Conservation (phyloP, 2,113 vertebrate species). For the Struthio camelus region DNA sequence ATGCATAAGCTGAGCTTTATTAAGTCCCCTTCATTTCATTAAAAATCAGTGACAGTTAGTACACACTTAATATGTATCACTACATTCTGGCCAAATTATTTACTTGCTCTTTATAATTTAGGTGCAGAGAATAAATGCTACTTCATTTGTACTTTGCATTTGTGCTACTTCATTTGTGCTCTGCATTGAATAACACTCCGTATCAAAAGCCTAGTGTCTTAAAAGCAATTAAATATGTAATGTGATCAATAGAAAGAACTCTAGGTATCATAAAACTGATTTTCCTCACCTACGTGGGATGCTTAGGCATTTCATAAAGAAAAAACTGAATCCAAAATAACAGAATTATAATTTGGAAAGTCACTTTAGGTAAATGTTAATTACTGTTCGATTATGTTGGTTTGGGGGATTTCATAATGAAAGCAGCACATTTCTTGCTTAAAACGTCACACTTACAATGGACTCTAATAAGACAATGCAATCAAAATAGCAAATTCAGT, state of each 20-base stretch:
- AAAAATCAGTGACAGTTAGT: not conserved
- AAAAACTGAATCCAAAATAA: not conserved
- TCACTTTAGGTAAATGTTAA: not conserved
- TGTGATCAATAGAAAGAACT: not conserved
- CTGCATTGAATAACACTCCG: not conserved
- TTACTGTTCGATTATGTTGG: not conserved
- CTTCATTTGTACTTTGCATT: not conserved
- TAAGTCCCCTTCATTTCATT: not conserved
- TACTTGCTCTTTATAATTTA: not conserved
- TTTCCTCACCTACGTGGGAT: not conserved
- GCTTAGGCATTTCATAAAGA: not conserved
- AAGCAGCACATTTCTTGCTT: not conserved
- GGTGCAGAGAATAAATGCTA: not conserved
- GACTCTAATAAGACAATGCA: not conserved
- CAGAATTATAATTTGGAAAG: not conserved
- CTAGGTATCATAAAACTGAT: not conserved
- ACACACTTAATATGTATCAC: not conserved
- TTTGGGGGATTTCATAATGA: not conserved
- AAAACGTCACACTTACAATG: not conserved
- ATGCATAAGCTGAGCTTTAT: not conserved
- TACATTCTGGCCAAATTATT: not conserved
- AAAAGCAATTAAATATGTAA: not conserved
- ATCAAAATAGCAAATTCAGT: not conserved
- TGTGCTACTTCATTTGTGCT: not conserved
- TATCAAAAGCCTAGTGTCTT: not conserved